Conservation (phyloP, 2,113 vertebrate species). For the Pseudopipra pipra region DNA sequence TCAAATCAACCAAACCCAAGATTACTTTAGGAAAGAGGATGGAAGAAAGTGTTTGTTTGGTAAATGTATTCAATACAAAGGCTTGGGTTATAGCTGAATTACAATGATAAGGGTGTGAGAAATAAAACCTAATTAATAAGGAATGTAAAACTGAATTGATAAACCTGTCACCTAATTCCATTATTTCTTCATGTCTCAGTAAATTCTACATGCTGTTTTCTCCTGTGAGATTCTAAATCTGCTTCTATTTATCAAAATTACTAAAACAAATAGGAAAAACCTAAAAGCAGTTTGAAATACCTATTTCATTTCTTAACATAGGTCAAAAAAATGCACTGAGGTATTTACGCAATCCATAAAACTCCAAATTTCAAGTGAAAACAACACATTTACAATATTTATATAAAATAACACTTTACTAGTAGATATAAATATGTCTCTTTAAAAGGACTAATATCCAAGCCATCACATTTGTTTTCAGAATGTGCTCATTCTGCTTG, state of each 20-base stretch:
- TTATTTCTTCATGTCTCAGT: not conserved
- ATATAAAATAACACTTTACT: not conserved
- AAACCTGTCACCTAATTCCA: not conserved
- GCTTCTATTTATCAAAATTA: not conserved
- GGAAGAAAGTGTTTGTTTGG: not conserved
- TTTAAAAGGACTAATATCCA: not conserved
- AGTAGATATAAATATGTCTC: not conserved
- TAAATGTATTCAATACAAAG: not conserved
- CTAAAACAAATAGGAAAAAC: not conserved
- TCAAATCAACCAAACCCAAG: not conserved
- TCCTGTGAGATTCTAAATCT: not conserved
- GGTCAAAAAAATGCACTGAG: not conserved
- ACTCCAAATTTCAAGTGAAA: not conserved
- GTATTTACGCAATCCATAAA: not conserved
- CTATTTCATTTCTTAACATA: not conserved
- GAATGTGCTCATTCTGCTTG: not conserved
- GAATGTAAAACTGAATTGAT: not conserved
- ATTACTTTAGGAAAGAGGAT: not conserved
- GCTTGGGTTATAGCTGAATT: not conserved
- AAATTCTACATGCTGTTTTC: not conserved
- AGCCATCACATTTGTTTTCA: not conserved
- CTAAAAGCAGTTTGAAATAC: not conserved
- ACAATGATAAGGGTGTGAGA: not conserved
- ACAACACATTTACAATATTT: not conserved
- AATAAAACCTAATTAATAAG: not conserved